These are phyloP conservation scores for Misgurnus mizolepis DNA, from an alignment of 2,113 vertebrate species.

Conservation along the genomic window DNA sequence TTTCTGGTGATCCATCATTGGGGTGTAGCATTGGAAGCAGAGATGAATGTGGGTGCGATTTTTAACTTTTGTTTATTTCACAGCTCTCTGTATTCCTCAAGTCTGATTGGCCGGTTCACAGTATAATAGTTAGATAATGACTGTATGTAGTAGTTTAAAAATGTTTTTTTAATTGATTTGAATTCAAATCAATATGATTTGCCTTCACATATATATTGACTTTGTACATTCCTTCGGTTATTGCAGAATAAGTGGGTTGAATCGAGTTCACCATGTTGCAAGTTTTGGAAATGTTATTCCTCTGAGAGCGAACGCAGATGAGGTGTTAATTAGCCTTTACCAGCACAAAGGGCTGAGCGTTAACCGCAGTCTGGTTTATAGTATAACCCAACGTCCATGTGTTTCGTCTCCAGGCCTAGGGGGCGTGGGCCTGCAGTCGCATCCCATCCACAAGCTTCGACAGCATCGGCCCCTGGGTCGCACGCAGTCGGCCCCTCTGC, in stretches of 20 bases:
- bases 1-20: background rate
- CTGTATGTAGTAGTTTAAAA: too few relatives aligned
- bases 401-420: conserved; percentile 75
- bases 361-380: background rate
- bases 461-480: conserved; percentile 93
- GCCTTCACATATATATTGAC: too few relatives aligned
- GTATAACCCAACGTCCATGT: conserved; percentile 15
- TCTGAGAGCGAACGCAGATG: background rate
- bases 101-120: too few relatives aligned
- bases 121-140: too few relatives aligned
- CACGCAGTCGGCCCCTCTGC: conserved; percentile 95
- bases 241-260: too few relatives aligned
- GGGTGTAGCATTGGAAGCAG: background rate
- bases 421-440: conserved; percentile 83
- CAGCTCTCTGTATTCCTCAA: too few relatives aligned
- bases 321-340: conserved; percentile 7
- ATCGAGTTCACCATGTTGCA: too few relatives aligned
- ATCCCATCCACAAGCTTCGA: conserved; percentile 91
- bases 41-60: background rate
- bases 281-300: background rate
- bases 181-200: too few relatives aligned
- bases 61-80: background rate
- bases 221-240: too few relatives aligned
- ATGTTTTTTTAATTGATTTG: too few relatives aligned
- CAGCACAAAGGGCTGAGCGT: background rate